Evolutionary conservation across 1,140 invertebrate genomes (phyloP), one percentile per base, ranked within the genome.

Genomic region (Drosophila yakuba): DNA sequence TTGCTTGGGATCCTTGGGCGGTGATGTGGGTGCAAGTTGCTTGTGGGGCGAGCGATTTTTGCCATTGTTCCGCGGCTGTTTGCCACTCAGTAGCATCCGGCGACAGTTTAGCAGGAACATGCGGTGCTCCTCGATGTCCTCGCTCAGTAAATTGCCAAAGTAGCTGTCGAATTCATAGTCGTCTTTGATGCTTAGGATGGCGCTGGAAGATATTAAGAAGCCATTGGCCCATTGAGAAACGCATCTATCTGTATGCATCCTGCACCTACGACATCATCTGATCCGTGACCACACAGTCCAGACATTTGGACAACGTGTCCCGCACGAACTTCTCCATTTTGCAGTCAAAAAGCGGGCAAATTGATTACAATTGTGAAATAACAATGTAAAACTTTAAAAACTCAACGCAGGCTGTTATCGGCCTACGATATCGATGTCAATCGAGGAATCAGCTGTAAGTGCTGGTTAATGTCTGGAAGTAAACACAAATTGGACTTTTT

Each of bases 91-190:
- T 3, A 93, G 58, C 66, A 92, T 93, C 75, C 94, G 94, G 43
- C 94, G 94, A n/a, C 96, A 93, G 55, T 96, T 94, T 5, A 93
- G 74, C 44, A 95, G 93, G 90, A 96, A 96, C 48, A 94, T 92
- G 68, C 94, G 94, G 90, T 96, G 96, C 57, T 94, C 93, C 14
- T 93, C 89, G 90, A 95, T 94, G 28, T 93, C 94, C 61, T 94
- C 94, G 91, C 96, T 93, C 0, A 97, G 74, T 45, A 96, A 93
- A 41, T 94, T 95, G 80, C 94, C 93, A 77, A 96, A 94, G 78
- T 96, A 96, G 47, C 95, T 94, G 67, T 96, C 95, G 15, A 96
- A 93, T 82, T 96, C 96, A 57, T 92, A 92, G 72, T 94, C 94
- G 89, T 95, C 94, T 80, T 95, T 93, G 55, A 96, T 95, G 45